Base-by-base conservation (phyloP, 2,797 vertebrate species). In the Babyrousa celebensis region DNA sequence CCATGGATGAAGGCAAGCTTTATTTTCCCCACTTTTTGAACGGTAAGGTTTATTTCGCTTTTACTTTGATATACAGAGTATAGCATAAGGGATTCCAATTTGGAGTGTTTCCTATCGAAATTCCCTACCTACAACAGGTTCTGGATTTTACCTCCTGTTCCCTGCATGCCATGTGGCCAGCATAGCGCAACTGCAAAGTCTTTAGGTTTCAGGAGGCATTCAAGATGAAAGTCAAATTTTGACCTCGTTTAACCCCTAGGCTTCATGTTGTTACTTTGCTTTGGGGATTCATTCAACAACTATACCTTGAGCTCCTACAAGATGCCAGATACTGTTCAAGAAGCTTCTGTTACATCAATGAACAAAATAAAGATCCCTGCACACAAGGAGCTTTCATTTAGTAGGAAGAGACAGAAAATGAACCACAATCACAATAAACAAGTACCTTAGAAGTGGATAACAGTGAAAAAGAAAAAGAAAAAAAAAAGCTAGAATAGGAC, bases 391-490 rank as follows among this genome's bases (percentile, higher is more conserved):
- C n/a, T 74, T 58, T 85, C 36, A 68, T 48, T 77, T 62, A 60
- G 29, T 77, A 54, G 52, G 32, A 77, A 85, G n/a, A 43, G 62
- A 77, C 71, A 77, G 72, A 65, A 85, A 58, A 54, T 77, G 27
- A 85, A 85, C 52, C 29, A 56, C 14, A 85, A 72, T 58, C 52
- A 58, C 68, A 60, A 43, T 84, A 91, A 91, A 52, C 56, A 75
- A 85, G 36, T 58, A 32, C 65, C 80, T 75, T 54, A 75, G 79
- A 90, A 83, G 70, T 18, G 40, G 70, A 40, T 84, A 84, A 84
- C 48, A 18, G 54, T 36, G 16, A 63, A 54, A 65, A 23, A 84
- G 27, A 40, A 65, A 23, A 71, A 71, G 56, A 43, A 77, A 68
- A 71, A 71, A 43, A 29, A 72, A 43, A 56, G 43, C 27, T 48